Evolutionary conservation across 2,797 vertebrate species (phyloP), one percentile per base, ranked within the genome.

Genomic region (Leucoraja ocellata): DNA sequence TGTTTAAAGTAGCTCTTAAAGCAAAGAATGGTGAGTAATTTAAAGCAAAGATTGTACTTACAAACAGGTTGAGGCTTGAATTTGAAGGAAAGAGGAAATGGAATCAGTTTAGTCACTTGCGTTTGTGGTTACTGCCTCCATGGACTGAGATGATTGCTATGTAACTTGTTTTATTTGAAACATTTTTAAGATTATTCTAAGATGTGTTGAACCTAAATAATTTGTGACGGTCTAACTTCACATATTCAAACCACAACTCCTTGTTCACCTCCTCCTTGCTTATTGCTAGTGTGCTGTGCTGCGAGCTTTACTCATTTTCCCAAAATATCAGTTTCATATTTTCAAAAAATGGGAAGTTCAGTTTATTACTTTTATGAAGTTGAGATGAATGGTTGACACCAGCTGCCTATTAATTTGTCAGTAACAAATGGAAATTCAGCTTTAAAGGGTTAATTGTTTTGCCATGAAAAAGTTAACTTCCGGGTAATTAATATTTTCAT

Each of bases 311-410:
- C 54, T 21, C 21, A 39, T 54, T 81, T 23, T 16, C 79, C 39
- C 46, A 61, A 88, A 68, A 23, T 63, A 8, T 18, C 61, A 88
- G 61, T 68, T 88, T 88, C 16, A 10, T 74, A 74, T 25, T 88
- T 88, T 32, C 14, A 13, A 21, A 68, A 88, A 88, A 68, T 23
- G n/a, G 10, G 63, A 88, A 88, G 84, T 88, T 14, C 36, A n/a
- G 63, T 21, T 36, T 88, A 68, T 65, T 88, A 32, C 13, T 68
- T n/a, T 88, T 88, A 68, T 88, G 84, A 18, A 88, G 68, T 86
- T 86, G 83, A 32, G 13, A 9, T 18, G 6, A 63, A 65, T 18
- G 63, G 63, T 32, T 68, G 65, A 23, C 23, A 65, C n/a, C 36
- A 23, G 16, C n/a, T 68, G 61, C 36, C n/a, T 68, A 28, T 16